Evolutionary conservation across 1,140 invertebrate genomes (phyloP).

Genomic region (Helicoverpa zea): DNA sequence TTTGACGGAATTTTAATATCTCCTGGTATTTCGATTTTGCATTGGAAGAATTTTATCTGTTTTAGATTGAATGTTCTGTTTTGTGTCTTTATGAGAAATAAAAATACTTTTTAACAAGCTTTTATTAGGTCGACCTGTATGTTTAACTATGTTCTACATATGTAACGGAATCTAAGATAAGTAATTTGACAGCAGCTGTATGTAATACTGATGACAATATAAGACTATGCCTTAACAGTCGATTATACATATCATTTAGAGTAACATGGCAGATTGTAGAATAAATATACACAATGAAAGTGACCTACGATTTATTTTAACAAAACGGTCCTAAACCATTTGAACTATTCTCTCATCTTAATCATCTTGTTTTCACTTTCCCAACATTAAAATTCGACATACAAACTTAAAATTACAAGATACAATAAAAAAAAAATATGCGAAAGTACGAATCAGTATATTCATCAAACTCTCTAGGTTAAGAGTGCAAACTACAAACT

Average conservation of each 20-base stretch:
- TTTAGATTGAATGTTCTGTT: neutral
- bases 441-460: neutral
- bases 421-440: neutral
- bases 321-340: neutral
- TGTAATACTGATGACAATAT: too few relatives aligned
- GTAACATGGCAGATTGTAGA: too few relatives aligned
- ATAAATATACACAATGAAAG: neutral
- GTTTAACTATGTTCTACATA: too few relatives aligned
- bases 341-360: neutral
- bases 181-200: too few relatives aligned
- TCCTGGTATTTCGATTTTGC: neutral
- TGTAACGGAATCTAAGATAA: too few relatives aligned
- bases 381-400: neutral
- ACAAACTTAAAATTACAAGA: neutral
- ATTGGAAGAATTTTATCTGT: neutral
- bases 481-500: too few relatives aligned
- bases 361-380: neutral
- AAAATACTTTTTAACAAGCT: too few relatives aligned
- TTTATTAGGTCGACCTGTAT: too few relatives aligned
- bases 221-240: too few relatives aligned
- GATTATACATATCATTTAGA: too few relatives aligned
- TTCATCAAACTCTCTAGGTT: constrained; percentile 13
- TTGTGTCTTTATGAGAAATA: neutral
- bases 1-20: constrained; percentile 29
- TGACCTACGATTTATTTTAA: neutral